These are phyloP conservation scores for Sylvia atricapilla DNA, from an alignment of 2,113 vertebrate species.

Conservation along the genomic window DNA sequence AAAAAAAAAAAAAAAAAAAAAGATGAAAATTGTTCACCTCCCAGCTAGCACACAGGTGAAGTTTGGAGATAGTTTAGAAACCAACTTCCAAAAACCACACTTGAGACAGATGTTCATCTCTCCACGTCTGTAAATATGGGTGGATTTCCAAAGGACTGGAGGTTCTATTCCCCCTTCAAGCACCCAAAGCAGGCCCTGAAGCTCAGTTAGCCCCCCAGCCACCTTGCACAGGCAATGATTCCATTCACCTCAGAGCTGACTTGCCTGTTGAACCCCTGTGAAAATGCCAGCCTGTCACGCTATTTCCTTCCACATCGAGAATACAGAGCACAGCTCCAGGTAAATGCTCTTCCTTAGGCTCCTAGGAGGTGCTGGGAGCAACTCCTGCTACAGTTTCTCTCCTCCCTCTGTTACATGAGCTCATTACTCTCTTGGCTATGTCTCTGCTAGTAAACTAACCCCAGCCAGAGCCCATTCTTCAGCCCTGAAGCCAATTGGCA, in stretches of 20 bases:
- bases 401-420: background rate
- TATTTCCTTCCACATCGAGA: background rate
- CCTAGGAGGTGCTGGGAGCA: background rate
- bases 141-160: background rate
- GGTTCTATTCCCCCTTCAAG: background rate
- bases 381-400: background rate
- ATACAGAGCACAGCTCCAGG: background rate
- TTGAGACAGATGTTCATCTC: background rate
- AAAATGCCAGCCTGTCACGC: background rate
- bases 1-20: background rate
- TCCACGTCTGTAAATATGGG: background rate
- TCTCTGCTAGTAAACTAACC: constrained; percentile 16
- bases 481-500: constrained; percentile 49
- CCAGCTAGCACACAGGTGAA: background rate
- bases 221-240: background rate
- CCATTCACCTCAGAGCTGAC: background rate
- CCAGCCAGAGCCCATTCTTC: constrained; percentile 24
- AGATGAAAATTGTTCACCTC: background rate
- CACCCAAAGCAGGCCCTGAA: background rate
- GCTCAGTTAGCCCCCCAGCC: background rate
- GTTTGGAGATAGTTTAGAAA: background rate
- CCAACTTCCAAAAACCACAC: background rate
- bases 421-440: constrained; percentile 17
- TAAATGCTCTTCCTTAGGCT: background rate
- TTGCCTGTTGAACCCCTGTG: background rate